These are phyloP conservation scores for Psittacus erithacus DNA, from an alignment of 2,113 vertebrate species.

Conservation along the genomic window DNA sequence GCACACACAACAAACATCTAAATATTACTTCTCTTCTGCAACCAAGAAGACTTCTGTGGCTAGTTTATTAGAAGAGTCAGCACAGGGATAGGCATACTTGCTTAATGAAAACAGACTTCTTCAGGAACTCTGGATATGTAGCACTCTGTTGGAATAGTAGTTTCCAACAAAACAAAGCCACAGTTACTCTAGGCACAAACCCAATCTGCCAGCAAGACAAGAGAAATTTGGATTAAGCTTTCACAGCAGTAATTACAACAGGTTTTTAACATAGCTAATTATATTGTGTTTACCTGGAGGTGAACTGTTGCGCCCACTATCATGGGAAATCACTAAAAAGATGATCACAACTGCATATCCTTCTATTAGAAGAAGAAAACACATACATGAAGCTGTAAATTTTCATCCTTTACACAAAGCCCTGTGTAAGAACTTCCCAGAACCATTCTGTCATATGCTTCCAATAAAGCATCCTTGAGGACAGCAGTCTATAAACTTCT, in stretches of 20 bases:
- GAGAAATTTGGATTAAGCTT: background rate
- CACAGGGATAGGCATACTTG: background rate
- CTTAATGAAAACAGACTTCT: background rate
- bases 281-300: background rate
- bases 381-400: background rate
- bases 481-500: background rate
- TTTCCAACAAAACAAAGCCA: background rate
- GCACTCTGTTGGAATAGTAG: background rate
- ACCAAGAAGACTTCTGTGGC: background rate
- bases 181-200: background rate
- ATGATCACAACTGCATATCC: background rate
- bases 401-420: background rate
- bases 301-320: background rate
- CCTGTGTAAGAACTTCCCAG: background rate
- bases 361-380: background rate
- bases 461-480: background rate
- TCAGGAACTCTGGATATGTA: background rate
- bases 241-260: background rate
- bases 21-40: background rate
- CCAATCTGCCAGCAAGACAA: background rate
- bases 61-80: background rate
- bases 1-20: background rate
- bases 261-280: background rate
- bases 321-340: background rate
- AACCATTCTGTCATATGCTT: background rate